Evolutionary conservation across 2,888 invertebrate genomes (phyloP).

Genomic region (Tetranychus truncatus): DNA sequence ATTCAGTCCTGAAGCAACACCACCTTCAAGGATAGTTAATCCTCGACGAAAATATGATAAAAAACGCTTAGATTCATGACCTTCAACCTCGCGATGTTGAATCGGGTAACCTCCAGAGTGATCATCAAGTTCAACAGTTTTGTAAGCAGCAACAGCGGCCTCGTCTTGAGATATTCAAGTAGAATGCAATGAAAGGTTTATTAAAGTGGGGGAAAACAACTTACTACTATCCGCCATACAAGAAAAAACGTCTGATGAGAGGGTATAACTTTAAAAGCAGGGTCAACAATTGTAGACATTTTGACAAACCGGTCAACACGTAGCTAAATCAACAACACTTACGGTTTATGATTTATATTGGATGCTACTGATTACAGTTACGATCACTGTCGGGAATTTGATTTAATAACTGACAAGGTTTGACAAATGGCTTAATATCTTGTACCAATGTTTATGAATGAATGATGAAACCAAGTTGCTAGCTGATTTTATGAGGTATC

Average conservation of each 20-base stretch:
- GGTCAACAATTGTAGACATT: conserved; percentile 31
- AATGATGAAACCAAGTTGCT: no score
- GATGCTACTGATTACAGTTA: no score
- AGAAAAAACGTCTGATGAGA: conserved; percentile 58
- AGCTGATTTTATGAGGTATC: no score
- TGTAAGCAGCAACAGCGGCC: conserved; percentile 64
- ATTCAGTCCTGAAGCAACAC: conserved; percentile 63
- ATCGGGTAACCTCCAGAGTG: conserved; percentile 54
- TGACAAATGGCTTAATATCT: no score
- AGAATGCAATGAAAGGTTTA: no score
- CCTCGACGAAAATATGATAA: conserved; percentile 66
- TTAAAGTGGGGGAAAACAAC: conserved; percentile 23
- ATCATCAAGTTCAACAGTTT: conserved; percentile 66
- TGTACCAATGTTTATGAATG: no score
- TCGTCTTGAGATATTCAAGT: conserved; percentile 46
- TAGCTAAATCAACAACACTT: no score
- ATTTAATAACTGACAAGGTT: no score
- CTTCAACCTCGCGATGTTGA: conserved; percentile 67
- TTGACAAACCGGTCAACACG: no score
- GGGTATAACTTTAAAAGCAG: conserved; percentile 58
- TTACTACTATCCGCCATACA: conserved; percentile 72
- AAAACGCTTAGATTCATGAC: conserved; percentile 62
- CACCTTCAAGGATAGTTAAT: conserved; percentile 56
- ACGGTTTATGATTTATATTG: no score
- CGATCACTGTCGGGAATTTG: no score